Conservation (phyloP, 2,797 vertebrate species). For the Enteromius thamalakanensis region DNA sequence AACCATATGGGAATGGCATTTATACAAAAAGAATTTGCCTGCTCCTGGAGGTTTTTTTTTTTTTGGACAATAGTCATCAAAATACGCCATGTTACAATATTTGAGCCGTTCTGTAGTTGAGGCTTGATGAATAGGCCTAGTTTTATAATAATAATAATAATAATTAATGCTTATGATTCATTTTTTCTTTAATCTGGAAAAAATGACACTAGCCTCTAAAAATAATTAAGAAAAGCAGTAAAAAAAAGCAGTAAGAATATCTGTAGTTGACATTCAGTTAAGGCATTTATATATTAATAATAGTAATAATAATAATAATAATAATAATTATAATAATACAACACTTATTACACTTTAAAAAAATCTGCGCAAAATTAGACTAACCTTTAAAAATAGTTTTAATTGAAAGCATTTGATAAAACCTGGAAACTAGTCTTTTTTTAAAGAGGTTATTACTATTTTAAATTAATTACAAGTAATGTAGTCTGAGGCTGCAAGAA, state of each 20-base stretch:
- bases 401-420: not conserved
- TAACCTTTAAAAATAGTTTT: too few species aligned
- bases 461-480: not conserved
- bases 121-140: not conserved
- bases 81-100: not conserved
- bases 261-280: too few species aligned
- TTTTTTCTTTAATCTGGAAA: not conserved
- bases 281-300: too few species aligned
- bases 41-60: not conserved
- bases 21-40: not conserved
- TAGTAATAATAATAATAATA: too few species aligned
- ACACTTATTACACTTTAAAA: too few species aligned
- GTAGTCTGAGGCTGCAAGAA: not conserved
- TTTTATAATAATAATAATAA: not conserved
- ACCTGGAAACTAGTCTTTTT: not conserved
- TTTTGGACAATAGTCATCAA: not conserved
- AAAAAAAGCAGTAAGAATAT: too few species aligned
- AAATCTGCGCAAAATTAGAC: too few species aligned
- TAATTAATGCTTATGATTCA: not conserved
- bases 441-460: not conserved
- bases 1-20: not conserved
- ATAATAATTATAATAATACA: too few species aligned
- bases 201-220: not conserved
- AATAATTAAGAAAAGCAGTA: not conserved
- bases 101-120: not conserved